phyloP scores from a whole-genome alignment of 2,888 invertebrate species.

The Eulithis prunata region DNA sequence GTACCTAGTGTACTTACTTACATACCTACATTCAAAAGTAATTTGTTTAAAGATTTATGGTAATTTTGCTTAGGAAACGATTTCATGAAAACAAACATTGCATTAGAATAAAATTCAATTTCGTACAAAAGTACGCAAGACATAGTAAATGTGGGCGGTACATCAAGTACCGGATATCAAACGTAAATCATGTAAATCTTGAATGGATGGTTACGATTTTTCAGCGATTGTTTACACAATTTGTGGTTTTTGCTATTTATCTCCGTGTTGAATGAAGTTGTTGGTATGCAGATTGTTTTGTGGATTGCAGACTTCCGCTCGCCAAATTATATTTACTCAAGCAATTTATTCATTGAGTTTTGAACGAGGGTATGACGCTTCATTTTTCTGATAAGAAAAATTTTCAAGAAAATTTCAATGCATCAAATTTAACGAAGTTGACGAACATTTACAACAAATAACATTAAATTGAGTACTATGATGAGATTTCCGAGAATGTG shows the following conservation, averaged over 20 bases:
- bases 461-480: no score
- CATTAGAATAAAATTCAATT: conserved; percentile 6
- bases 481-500: no score
- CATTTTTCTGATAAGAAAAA: neutral
- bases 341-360: neutral
- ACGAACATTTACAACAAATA: no score
- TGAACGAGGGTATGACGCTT: neutral
- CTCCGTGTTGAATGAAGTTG: conserved; percentile 19
- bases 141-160: conserved; percentile 21
- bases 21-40: conserved; percentile 1
- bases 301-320: conserved; percentile 1
- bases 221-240: conserved; percentile 23
- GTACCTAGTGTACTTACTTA: no score
- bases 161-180: conserved; percentile 19
- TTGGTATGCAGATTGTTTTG: conserved; percentile 6
- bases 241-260: conserved; percentile 19
- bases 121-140: conserved; percentile 1
- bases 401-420: no score
- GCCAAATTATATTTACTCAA: conserved; percentile 8
- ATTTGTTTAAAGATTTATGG: neutral
- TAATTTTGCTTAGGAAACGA: conserved; percentile 4
- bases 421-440: no score
- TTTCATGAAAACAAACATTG: conserved; percentile 9
- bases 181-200: conserved; percentile 14
- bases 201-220: conserved; percentile 22